Evolutionary conservation across 2,888 invertebrate genomes (phyloP), one percentile per base, ranked within the genome.

Genomic region (Cheilosia variabilis): DNA sequence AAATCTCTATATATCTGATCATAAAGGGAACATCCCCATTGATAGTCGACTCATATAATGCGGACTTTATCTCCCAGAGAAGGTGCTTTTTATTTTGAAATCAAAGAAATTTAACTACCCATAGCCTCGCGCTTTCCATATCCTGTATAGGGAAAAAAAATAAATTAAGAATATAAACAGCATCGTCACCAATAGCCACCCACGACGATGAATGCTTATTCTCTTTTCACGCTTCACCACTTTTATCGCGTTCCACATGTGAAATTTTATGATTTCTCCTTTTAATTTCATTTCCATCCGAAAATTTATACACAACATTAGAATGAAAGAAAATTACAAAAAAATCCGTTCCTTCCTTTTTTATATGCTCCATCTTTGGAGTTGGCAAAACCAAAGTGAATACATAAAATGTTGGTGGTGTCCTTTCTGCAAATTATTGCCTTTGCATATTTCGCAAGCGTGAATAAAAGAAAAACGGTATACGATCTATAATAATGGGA

Each of bases 21-120:
- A 80, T 84, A 84, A 83, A 68, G 53, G 60, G n/a, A 43, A 58
- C 68, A 57, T 53, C 76, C 60, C 45, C 79, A 22, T 52, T 24
- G 45, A 34, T 50, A 58, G 60, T 31, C 27, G 17, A 22, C 45
- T 76, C 22, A 22, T n/a, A 19, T 57, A 37, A 31, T 34, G 22
- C 6, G 19, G 45, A 68, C 27, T 57, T 55, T 41, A 58, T 69
- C 62, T 52, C 24, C 13, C 22, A n/a, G 9, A 15, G 66, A 69
- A 79, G 79, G 83, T 84, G 75, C 58, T 76, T 86, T 76, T 86
- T 80, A 76, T 86, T 80, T 80, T 58, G 68, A 66, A 86, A 75
- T 80, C 80, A 84, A 84, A 84, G 34, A 69, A 80, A 76, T 80
- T 86, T 86, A 86, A 86, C 84, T 43, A 80, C 72, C 83, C 66